Evolutionary conservation across 2,888 invertebrate species (phyloP), one percentile per base, ranked within the genome.

Genomic region (Rhimphoctona megacephalus): DNA sequence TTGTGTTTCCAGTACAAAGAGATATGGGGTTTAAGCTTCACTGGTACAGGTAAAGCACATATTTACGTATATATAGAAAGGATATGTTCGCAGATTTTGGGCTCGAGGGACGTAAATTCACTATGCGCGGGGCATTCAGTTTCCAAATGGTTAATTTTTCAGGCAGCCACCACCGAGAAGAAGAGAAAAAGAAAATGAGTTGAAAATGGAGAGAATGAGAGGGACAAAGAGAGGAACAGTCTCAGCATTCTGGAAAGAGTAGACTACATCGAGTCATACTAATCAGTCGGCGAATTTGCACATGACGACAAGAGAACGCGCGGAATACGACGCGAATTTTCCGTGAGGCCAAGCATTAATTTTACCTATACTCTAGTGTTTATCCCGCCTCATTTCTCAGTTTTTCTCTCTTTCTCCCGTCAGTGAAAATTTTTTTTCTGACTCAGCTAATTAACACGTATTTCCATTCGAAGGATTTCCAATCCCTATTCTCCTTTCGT

Each of bases 101-200:
- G 72, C 85, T 69, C 72, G 77, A 39, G 81, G 74, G 81, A 82
- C 76, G 84, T 88, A 82, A 84, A 88, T 88, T 88, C 82, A 79
- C 82, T 76, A 57, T 64, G 67, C 76, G 77, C 69, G 46, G 80
- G 85, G 81, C 86, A 86, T 81, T 88, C 80, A 88, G 85, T 87
- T 88, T 88, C 81, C 85, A 85, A 87, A 86, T 87, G 86, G 86
- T 81, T 88, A 87, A 88, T 88, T 88, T 86, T 83, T 52, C 76
- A 72, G 72, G 52, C 57, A 83, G 67, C 76, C 78, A 72, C 70
- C 57, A 85, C 81, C 52, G 82, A 54, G 52, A 77, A 39, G 46
- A 57, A 25, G 81, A 30, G 30, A 67, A 61, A 78, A 77, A 81
- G 54, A 46, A 52, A 43, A 67, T 43, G 36, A 14, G 69, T 73